A percentile compares a stretch with the other conserved stretches of the same genome.
Evolutionary conservation across 2,113 vertebrate genomes (phyloP).

Genomic region (Excalfactoria chinensis): DNA sequence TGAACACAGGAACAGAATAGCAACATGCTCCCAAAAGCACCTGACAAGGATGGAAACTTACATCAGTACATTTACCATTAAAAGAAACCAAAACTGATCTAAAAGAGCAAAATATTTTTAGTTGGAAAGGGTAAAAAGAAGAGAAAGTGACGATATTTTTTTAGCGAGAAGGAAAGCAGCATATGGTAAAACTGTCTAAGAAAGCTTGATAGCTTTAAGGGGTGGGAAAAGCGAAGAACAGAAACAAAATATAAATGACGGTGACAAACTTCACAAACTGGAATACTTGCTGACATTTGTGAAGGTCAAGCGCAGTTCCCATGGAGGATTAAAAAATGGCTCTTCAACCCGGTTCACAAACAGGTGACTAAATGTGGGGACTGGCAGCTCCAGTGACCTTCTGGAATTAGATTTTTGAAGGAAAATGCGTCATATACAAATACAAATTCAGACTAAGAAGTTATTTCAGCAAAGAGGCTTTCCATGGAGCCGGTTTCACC

Average conservation of each 20-base stretch:
- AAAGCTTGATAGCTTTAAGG: background rate
- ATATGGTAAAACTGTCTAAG: background rate
- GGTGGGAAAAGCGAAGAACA: background rate
- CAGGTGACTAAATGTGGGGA: background rate
- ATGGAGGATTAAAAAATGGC: background rate
- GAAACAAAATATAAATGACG: background rate
- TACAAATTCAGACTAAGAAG: background rate
- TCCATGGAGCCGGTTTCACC: background rate
- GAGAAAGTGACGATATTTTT: background rate
- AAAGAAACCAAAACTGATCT: background rate
- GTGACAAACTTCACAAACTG: background rate
- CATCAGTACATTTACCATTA: background rate
- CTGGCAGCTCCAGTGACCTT: background rate
- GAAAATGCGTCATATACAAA: background rate
- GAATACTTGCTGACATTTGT: background rate
- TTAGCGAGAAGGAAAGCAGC: background rate
- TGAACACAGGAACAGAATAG: background rate
- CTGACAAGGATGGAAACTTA: background rate
- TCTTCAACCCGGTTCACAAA: background rate
- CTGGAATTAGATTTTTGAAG: background rate
- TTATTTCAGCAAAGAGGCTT: background rate
- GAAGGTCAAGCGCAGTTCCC: background rate
- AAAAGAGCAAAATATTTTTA: background rate
- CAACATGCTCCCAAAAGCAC: background rate
- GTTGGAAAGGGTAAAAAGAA: background rate